phyloP scores from a whole-genome alignment of 1,140 invertebrate species.

The Macrotrachela quadricornifera region DNA sequence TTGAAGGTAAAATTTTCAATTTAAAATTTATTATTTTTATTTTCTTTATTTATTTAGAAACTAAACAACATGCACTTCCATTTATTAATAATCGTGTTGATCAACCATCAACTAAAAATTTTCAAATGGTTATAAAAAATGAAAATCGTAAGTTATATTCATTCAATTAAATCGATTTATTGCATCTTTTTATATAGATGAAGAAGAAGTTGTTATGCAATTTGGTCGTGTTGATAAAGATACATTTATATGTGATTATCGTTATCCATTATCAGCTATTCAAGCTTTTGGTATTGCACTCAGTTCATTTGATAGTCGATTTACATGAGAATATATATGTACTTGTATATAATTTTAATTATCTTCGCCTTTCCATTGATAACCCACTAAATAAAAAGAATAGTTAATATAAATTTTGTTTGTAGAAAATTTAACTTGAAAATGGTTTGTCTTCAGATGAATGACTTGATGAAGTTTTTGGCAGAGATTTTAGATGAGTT shows the following conservation, averaged over 20 bases:
- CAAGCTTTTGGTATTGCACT: slow-evolving; percentile 95
- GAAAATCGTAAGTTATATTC: slow-evolving; percentile 43
- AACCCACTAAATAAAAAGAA: too few species aligned
- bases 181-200: slow-evolving; percentile 18
- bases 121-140: slow-evolving; percentile 92
- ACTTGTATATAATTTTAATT: too few species aligned
- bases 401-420: too few species aligned
- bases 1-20: slow-evolving; percentile 41
- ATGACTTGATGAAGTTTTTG: too few species aligned
- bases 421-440: too few species aligned
- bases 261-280: slow-evolving; percentile 82
- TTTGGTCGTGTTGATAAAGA: slow-evolving; percentile 92
- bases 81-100: slow-evolving; percentile 85
- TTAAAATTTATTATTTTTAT: neutral
- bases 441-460: too few species aligned
- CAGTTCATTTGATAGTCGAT: slow-evolving; percentile 91
- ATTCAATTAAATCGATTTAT: neutral
- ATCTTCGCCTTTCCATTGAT: too few species aligned
- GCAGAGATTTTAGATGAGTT: too few species aligned
- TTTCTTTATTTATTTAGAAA: too few species aligned
- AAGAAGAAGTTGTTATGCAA: slow-evolving; percentile 93
- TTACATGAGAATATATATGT: slow-evolving; percentile 69
- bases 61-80: slow-evolving; percentile 94
- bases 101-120: slow-evolving; percentile 97
- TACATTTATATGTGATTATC: slow-evolving; percentile 92